phyloP scores from a whole-genome alignment of 2,888 invertebrate species.

The Eledone cirrhosa region DNA sequence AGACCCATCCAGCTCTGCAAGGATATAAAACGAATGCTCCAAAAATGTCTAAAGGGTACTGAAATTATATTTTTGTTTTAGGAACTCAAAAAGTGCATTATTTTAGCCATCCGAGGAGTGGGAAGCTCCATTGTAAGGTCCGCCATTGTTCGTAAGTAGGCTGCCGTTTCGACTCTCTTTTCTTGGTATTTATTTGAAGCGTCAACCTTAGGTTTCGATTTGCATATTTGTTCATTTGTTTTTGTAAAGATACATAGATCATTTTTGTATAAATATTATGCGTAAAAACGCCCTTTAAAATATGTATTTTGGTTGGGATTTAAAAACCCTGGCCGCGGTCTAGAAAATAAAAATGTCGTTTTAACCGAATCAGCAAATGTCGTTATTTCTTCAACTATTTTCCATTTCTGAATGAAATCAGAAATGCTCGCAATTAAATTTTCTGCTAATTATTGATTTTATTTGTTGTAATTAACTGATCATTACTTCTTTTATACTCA shows the following conservation, averaged over 20 bases:
- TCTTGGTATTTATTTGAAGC: conserved; percentile 24
- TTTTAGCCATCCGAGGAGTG: conserved; percentile 27
- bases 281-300: not conserved
- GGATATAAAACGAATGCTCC: conserved; percentile 67
- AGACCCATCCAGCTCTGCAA: conserved; percentile 69
- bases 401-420: too few species aligned
- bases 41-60: conserved; percentile 68
- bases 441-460: too few species aligned
- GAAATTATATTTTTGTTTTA: conserved; percentile 62
- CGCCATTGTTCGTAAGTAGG: conserved; percentile 41
- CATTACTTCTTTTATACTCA: too few species aligned
- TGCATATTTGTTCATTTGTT: not conserved
- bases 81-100: conserved; percentile 22
- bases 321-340: not conserved
- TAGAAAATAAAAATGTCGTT: conserved; percentile 29
- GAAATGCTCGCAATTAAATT: too few species aligned
- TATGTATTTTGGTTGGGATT: conserved; percentile 7
- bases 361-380: conserved; percentile 30
- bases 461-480: too few species aligned
- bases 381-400: conserved; percentile 25
- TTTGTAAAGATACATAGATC: conserved; percentile 24
- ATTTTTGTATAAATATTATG: conserved; percentile 8
- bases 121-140: conserved; percentile 32
- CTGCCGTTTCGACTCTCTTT: conserved; percentile 38
- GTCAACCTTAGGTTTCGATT: not conserved